Conservation (phyloP, 2,888 invertebrate genomes). For the Drosophila monieri region DNA sequence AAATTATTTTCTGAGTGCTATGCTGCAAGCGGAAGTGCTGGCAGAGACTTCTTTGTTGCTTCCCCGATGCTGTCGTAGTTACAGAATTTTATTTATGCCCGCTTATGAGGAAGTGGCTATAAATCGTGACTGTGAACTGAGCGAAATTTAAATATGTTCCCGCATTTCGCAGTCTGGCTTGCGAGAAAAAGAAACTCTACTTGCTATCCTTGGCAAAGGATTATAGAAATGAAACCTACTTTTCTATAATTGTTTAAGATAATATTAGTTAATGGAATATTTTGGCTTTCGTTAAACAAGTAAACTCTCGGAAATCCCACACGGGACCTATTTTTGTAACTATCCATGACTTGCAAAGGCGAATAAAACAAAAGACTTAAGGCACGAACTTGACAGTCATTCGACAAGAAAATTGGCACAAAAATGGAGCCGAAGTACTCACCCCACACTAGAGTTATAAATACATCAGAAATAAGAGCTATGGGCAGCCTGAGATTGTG, state of each 20-base stretch:
- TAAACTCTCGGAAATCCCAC: conserved; percentile 13
- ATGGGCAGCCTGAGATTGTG: conserved; percentile 34
- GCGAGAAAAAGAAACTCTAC: not conserved
- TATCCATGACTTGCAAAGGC: conserved; percentile 28
- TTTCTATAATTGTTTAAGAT: not conserved
- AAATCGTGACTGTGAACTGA: conserved; percentile 39
- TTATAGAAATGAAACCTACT: not conserved
- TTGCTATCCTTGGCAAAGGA: not conserved
- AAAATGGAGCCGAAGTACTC: conserved; percentile 15
- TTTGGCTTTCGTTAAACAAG: not conserved
- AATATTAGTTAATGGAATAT: conserved; percentile 7
- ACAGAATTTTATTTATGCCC: conserved; percentile 37
- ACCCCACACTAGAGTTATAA: conserved; percentile 18
- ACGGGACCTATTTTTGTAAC: conserved; percentile 59
- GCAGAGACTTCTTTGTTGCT: conserved; percentile 38
- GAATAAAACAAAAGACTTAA: conserved; percentile 45
- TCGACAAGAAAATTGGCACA: conserved; percentile 41
- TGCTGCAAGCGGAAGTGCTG: conserved; percentile 63
- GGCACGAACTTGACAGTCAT: conserved; percentile 65
- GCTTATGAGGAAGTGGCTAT: conserved; percentile 51
- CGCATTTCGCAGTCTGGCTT: conserved; percentile 1
- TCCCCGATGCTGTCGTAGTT: conserved; percentile 36
- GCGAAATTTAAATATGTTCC: conserved; percentile 28
- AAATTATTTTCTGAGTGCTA: conserved; percentile 17
- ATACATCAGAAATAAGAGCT: conserved; percentile 40